Percentiles rank a stretch among this genome's conserved stretches.
phyloP scores from a whole-genome alignment of 2,113 vertebrate genomes.

The Thunnus maccoyii region DNA sequence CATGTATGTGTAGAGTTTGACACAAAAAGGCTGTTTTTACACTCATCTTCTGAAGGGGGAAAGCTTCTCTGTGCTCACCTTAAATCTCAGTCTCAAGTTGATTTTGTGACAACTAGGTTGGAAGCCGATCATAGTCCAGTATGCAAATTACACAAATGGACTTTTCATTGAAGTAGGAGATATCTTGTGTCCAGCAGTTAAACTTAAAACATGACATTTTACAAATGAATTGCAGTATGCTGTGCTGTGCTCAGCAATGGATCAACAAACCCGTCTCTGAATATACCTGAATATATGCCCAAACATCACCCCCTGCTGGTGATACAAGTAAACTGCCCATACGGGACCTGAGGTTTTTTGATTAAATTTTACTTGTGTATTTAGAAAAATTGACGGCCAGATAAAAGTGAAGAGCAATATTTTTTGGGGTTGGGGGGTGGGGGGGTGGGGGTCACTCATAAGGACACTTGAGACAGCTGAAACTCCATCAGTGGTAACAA shows the following conservation, averaged over 20 bases:
- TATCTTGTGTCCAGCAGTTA: no score
- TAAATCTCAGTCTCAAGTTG: no score
- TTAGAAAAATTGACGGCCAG: not conserved
- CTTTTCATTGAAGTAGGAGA: no score
- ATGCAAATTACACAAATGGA: no score
- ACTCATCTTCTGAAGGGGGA: no score
- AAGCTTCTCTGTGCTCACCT: no score
- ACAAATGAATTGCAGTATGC: conserved; percentile 1
- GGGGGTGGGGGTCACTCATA: not conserved
- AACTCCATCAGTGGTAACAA: no score
- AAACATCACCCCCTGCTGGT: conserved; percentile 57
- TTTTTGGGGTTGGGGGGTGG: not conserved
- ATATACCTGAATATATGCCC: not conserved
- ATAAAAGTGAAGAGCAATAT: not conserved
- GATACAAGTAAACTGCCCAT: not conserved
- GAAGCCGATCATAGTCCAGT: no score
- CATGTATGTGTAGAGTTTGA: no score
- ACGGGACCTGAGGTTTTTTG: not conserved
- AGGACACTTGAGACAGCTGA: conserved; percentile 1
- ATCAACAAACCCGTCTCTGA: not conserved
- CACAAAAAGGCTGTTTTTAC: no score
- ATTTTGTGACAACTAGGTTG: no score
- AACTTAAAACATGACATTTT: not conserved
- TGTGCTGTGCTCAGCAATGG: not conserved
- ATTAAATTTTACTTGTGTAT: not conserved